Evolutionary conservation across 2,113 vertebrate species (phyloP), one percentile per base, ranked within the genome.

Genomic region (Tachysurus vachellii): DNA sequence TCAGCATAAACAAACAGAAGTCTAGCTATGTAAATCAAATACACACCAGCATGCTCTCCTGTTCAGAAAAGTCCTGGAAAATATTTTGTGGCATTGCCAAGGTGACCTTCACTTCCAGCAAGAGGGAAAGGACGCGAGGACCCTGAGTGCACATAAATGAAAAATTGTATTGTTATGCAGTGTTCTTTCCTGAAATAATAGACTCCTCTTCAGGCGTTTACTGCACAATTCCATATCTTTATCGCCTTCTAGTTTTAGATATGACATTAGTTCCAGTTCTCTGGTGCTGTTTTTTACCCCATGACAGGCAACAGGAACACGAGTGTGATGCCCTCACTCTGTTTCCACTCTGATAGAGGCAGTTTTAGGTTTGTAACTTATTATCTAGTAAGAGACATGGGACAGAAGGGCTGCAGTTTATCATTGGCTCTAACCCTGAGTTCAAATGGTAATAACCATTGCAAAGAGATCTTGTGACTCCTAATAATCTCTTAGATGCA

Each of bases 231-330:
- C 86, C 64, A 14, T 12, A 31, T 80, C 75, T 88, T 86, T 90
- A 81, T 89, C 81, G 77, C 62, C 56, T 50, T n/a, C 66, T 75
- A 42, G 64, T 73, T 54, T 86, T 88, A 88, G 84, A 90, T 85
- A 88, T 85, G 84, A 68, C 82, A 87, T 86, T 88, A 85, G 83
- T 79, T 87, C 44, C 54, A n/a, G 59, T 91, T 90, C 87, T 88
- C 87, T 89, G 62, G 70, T 44, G 47, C 66, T 53, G n/a, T 62
- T 50, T 53, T 59, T 73, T 57, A 54, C 61, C 54, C 82, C 75
- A 21, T 83, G 83, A 88, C 71, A 88, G 88, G 88, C 87, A 89
- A 86, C 87, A 88, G 84, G 87, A 90, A 91, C 85, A 88, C 31
- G 59, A 73, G 61, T 80, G 83, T 73, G 62, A 83, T 84, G 68